These are phyloP conservation scores for Cephus pulcher DNA, from an alignment of 2,888 invertebrate species.

Conservation along the genomic window DNA sequence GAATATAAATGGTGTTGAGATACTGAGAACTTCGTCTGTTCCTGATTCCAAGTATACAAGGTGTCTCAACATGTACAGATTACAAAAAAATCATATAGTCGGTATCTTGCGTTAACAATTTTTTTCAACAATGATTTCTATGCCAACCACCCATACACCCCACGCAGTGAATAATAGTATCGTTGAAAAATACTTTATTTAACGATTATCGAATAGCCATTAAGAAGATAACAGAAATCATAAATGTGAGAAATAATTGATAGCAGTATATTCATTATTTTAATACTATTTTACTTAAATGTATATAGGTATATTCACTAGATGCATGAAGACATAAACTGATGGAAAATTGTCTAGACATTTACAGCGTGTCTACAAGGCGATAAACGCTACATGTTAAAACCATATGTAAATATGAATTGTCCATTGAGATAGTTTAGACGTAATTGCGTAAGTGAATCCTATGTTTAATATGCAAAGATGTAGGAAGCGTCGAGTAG, in stretches of 20 bases:
- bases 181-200: not conserved
- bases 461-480: not conserved
- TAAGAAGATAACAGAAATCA: not conserved
- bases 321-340: not conserved
- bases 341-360: not conserved
- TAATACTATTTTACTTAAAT: too few species aligned
- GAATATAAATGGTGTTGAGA: conserved; percentile 40
- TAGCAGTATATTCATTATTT: too few species aligned
- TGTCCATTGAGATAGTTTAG: not conserved
- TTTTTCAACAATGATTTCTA: not conserved
- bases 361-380: not conserved
- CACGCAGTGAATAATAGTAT: too few species aligned
- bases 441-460: not conserved
- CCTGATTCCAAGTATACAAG: not conserved
- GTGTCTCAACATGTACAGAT: not conserved
- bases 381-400: not conserved
- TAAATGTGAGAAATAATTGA: too few species aligned
- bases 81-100: not conserved
- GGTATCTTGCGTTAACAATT: not conserved
- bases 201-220: not conserved
- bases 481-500: not conserved
- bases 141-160: not conserved
- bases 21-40: conserved; percentile 35
- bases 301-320: too few species aligned
- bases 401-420: not conserved